Percentiles rank a stretch among this genome's conserved stretches.
These are phyloP conservation scores for Hermodice carunculata DNA, from an alignment of 2,888 invertebrate genomes.

Conservation along the genomic window DNA sequence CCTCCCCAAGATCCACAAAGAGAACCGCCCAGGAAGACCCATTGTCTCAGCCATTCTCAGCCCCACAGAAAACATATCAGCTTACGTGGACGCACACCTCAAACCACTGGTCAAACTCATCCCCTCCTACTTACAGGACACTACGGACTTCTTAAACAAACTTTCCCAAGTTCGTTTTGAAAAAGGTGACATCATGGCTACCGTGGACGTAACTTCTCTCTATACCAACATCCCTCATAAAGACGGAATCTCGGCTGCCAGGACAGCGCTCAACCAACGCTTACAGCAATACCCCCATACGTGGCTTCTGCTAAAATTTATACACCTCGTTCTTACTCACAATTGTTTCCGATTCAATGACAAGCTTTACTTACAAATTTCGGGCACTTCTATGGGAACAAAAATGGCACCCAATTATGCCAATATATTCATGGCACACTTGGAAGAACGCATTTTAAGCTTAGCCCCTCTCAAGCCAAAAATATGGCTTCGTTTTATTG, in stretches of 20 bases:
- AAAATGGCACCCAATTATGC: slow-evolving; percentile 3
- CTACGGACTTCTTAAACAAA: neutral
- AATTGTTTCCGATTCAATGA: neutral
- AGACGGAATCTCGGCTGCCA: neutral
- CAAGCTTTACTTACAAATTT: neutral
- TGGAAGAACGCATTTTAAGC: neutral
- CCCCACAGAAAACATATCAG: neutral
- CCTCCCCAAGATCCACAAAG: slow-evolving; percentile 2
- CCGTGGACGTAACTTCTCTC: neutral
- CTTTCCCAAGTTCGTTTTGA: too few species aligned
- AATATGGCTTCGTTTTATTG: neutral
- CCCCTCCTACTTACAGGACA: neutral
- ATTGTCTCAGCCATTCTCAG: neutral
- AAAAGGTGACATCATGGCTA: neutral
- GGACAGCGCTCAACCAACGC: neutral
- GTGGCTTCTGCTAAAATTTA: neutral
- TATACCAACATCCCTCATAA: slow-evolving; percentile 2
- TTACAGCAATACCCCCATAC: neutral
- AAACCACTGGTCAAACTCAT: neutral
- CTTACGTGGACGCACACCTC: neutral
- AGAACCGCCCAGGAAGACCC: neutral
- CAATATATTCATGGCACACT: neutral
- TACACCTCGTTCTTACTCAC: neutral
- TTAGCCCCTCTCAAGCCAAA: neutral
- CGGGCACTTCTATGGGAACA: neutral